Evolutionary conservation across 2,797 vertebrate species (phyloP), one percentile per base, ranked within the genome.

Genomic region (Benthosema pterotum): DNA sequence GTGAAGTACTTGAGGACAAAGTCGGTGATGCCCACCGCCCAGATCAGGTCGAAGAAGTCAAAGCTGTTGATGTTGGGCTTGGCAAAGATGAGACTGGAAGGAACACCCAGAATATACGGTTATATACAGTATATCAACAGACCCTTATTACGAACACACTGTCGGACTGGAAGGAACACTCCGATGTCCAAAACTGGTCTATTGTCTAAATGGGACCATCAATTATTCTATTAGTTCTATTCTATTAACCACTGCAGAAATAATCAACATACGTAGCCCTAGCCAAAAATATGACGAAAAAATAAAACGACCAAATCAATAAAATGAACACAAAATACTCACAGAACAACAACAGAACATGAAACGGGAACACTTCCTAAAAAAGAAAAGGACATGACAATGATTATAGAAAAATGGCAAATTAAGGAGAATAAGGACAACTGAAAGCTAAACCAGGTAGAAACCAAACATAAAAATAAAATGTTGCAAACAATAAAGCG

Each of bases 31-130:
- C 97, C 98, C 78, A 99, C 96, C 0, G 94, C 94, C 97, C 96
- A 99, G 85, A 99, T 94, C 73, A 99, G 91, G 76, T 97, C 92
- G 0, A 99, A 99, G 91, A 99, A 98, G 84, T 99, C 96, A 77
- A 96, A 93, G 1, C 89, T 93, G 80, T 93, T 93, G 55, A 99
- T 88, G 86, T 94, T 98, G 65, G 97, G 96, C 78, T 94, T 98
- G 42, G 95, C 87, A 85, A 99, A 99, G 38, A 98, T 93, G 57
- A 99, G 94, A 88, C 97, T 99, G 77, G 56, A 69, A 18, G 16
- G 25, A 11, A 51, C 7, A 60, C n/a, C n/a, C n/a, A 18, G 14
- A 25, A 25, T 22, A 13, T n/a, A n/a, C n/a, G n/a, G n/a, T n/a
- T n/a, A n/a, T n/a, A n/a, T n/a, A n/a, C n/a, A n/a, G n/a, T n/a